Evolutionary conservation across 2,113 vertebrate genomes (phyloP), one percentile per base, ranked within the genome.

Genomic region (Phylloscopus trochilus): DNA sequence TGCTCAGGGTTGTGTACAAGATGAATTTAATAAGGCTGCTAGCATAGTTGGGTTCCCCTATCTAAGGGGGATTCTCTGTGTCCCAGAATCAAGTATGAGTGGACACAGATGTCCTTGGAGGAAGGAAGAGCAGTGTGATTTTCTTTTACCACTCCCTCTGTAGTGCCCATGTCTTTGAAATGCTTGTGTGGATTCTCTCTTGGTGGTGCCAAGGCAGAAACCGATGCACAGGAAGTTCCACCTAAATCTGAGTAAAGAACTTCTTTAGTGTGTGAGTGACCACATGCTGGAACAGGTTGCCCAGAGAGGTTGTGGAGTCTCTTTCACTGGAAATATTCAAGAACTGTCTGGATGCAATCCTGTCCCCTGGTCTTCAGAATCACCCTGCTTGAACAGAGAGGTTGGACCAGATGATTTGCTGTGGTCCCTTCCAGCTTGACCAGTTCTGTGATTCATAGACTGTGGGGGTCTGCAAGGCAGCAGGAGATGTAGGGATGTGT

Each of bases 31-130:
- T 9, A 39, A 43, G 26, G 31, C 43, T 72, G 26, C 49, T 64
- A 15, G 26, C 21, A 2, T 0, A 0, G 15, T 21, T 0, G 2
- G n/a, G 35, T 75, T 90, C 49, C 33, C 33, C 20, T 47, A 2
- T 33, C 28, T 31, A 22, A n/a, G 55, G 67, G 58, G 23, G 12
- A 20, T 74, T 56, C 58, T 90, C 13, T 15, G 31, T 41, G 58
- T 69, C 55, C 55, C 77, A 81, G 60, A 39, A 31, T 30, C 1
- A 2, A 23, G 19, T 4, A 6, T 7, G 49, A 52, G 47, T 15
- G 73, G 47, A n/a, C 31, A 43, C 0, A 11, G n/a, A 33, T 85
- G 47, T 27, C 58, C 33, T 20, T 43, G 17, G 51, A 69, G 53
- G 75, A 53, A 35, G 49, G 84, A 60, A 37, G 24, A 64, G 44